Base-by-base conservation (phyloP, 2,888 invertebrate genomes). In the Ceraclea dissimilis region DNA sequence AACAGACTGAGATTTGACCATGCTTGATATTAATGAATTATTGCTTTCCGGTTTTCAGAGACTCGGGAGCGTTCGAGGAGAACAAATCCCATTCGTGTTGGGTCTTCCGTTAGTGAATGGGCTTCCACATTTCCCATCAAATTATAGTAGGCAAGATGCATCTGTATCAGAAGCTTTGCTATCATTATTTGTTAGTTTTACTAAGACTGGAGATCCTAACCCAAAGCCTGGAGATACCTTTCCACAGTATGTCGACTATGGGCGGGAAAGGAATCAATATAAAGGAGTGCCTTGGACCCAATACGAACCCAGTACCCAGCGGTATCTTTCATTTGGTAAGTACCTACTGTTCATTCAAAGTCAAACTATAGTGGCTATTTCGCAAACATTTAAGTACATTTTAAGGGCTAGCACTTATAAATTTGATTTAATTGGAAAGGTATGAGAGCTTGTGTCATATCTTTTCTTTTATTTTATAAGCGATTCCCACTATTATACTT, bases 271-370 rank as follows among this genome's bases (percentile, higher is more conserved):
- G 70, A 73, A 80, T 62, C 66, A 84, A 49, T 85, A 85, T 64
- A 74, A 79, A 48, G 79, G 79, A 17, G 75, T 82, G 50, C 76
- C 74, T 2, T 93, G 92, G 91, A 89, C 90, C 49, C 79, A 84
- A 56, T 92, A 90, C 69, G 88, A 90, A 67, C 82, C 85, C 48
- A 83, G 83, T 53, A 84, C 85, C 16, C 88, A 90, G 68, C 86
- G 85, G 66, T 91, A 90, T 70, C 77, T 92, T 58, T 86, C 84
- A 70, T 85, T 90, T 68, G 83, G 88, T 88, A 69, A 79, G 76
- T 69, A 22, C 22, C 6, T 49, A 17, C 5, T 26, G 26, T 26
- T 26, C 10, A 26, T n/a, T n/a, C n/a, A n/a, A n/a, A n/a, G n/a
- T n/a, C n/a, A n/a, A n/a, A n/a, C n/a, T n/a, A n/a, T n/a, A n/a